phyloP scores from a whole-genome alignment of 2,113 vertebrate species.

The Larimichthys polyactis region DNA sequence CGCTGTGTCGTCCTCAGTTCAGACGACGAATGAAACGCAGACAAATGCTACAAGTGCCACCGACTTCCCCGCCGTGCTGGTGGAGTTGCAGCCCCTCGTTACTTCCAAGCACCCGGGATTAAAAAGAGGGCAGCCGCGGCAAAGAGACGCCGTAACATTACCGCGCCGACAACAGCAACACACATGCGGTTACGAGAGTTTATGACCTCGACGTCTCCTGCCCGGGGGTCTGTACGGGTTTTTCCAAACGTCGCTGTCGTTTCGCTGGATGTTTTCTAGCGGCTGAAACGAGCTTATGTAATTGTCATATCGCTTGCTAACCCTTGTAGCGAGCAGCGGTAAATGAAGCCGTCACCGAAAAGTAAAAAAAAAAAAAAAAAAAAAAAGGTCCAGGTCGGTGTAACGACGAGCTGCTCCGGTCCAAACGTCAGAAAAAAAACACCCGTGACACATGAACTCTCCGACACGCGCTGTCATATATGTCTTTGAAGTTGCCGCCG shows the following conservation, averaged over 20 bases:
- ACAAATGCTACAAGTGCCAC: conserved; percentile 50
- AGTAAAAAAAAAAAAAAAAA: conserved; percentile 16
- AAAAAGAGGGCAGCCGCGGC: background rate
- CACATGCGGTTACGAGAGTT: background rate
- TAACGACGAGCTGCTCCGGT: conserved; percentile 9
- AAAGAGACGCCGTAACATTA: background rate
- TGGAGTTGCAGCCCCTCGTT: background rate
- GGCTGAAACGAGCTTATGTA: conserved; percentile 11
- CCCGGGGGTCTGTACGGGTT: background rate
- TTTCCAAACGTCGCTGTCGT: background rate
- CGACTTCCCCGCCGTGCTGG: background rate
- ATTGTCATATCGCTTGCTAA: conserved; percentile 10
- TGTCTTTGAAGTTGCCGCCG: conserved; percentile 39
- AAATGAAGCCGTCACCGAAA: background rate
- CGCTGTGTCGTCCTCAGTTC: background rate
- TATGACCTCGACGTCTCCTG: background rate
- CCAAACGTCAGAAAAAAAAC: background rate
- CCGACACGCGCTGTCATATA: background rate
- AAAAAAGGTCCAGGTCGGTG: conserved; percentile 28
- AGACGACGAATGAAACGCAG: background rate
- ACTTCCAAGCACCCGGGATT: background rate
- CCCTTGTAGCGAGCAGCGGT: background rate
- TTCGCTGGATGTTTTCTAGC: background rate
- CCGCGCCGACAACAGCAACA: background rate
- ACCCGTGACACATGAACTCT: background rate